Evolutionary conservation across 2,797 vertebrate species (phyloP).

Genomic region (Helarctos malayanus): DNA sequence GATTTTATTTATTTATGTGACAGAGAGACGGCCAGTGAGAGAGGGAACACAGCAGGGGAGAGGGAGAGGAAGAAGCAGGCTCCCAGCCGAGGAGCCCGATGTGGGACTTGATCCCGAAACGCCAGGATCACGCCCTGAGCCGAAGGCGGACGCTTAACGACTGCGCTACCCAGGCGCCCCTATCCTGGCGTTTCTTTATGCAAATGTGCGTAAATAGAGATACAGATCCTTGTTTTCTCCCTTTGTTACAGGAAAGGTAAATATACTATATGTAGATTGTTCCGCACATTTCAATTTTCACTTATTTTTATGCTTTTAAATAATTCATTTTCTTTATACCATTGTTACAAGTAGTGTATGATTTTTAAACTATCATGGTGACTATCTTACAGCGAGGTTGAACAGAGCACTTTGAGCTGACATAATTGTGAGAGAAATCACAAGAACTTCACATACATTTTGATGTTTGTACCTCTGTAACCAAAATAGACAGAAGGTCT

Average conservation of each 20-base stretch:
- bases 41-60: no score
- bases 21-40: no score
- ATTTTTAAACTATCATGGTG: background rate
- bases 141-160: no score
- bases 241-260: background rate
- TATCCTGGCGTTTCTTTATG: background rate
- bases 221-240: constrained; percentile 29
- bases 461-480: background rate
- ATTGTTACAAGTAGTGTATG: background rate
- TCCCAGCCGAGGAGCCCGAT: no score
- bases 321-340: background rate
- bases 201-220: background rate
- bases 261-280: background rate
- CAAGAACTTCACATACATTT: background rate
- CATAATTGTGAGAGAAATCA: background rate
- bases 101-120: no score
- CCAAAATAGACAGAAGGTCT: background rate
- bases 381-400: background rate
- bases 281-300: background rate
- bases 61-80: no score
- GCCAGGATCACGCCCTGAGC: no score
- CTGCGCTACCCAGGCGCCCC: no score
- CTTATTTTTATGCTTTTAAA: constrained; percentile 35
- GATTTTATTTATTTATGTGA: no score
- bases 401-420: background rate